phyloP scores from a whole-genome alignment of 2,113 vertebrate species.

The Ceyx margarethae region DNA sequence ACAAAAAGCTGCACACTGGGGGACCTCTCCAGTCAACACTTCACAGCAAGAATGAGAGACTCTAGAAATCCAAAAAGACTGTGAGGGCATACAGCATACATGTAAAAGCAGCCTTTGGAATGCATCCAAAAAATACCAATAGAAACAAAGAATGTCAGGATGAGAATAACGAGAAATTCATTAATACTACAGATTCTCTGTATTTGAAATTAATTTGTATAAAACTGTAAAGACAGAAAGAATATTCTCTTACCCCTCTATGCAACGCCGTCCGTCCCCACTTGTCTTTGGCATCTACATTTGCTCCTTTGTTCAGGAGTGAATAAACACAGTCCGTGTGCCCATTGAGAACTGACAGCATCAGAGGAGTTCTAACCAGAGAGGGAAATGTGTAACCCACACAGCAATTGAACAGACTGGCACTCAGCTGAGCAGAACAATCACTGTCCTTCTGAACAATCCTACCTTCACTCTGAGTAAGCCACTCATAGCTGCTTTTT shows the following conservation, averaged over 20 bases:
- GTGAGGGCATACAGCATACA: background rate
- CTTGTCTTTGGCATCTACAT: conserved; percentile 96
- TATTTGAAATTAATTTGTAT: background rate
- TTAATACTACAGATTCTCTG: background rate
- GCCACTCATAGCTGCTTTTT: background rate
- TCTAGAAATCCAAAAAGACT: background rate
- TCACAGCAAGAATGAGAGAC: background rate
- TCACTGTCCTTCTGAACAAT: background rate
- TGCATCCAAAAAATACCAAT: background rate
- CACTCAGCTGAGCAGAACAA: background rate
- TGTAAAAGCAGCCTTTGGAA: background rate
- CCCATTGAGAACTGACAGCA: conserved; percentile 95
- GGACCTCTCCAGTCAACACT: background rate
- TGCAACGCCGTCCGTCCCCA: conserved; percentile 95
- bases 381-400: background rate
- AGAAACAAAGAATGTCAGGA: background rate
- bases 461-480: background rate
- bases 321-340: conserved; percentile 97
- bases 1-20: background rate
- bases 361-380: conserved; percentile 88
- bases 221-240: background rate
- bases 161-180: background rate
- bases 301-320: conserved; percentile 93
- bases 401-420: background rate
- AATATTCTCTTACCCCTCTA: conserved; percentile 84